A percentile compares a stretch with the other conserved stretches of the same genome.
phyloP scores from a whole-genome alignment of 1,140 invertebrate genomes.

The Dendrolimus punctatus region DNA sequence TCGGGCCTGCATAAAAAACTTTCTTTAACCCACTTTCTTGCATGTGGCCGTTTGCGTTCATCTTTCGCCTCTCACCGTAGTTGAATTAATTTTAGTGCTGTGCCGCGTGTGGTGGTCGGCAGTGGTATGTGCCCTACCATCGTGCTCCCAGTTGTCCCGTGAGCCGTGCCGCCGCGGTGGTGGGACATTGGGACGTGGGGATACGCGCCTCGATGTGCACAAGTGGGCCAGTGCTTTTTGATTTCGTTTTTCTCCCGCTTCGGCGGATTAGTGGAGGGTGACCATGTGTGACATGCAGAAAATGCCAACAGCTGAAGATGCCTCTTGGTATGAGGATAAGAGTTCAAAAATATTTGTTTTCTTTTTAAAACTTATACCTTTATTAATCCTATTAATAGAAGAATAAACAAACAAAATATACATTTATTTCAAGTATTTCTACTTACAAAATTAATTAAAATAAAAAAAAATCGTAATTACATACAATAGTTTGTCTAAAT shows the following conservation, averaged over 20 bases:
- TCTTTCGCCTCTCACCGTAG: slow-evolving; percentile 56
- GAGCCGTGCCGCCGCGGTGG: slow-evolving; percentile 36
- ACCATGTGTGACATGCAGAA: slow-evolving; percentile 66
- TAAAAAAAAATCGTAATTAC: no score
- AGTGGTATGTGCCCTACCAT: slow-evolving; percentile 65
- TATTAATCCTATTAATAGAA: no score
- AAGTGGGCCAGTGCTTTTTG: slow-evolving; percentile 55
- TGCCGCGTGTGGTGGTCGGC: slow-evolving; percentile 49
- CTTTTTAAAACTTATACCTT: no score
- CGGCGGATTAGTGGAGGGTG: slow-evolving; percentile 25
- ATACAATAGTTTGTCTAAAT: no score
- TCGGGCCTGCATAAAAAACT: slow-evolving; percentile 60
- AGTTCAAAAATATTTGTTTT: not conserved
- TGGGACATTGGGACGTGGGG: slow-evolving; percentile 53
- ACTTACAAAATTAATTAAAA: no score
- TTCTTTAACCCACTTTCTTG: slow-evolving; percentile 70
- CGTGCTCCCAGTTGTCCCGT: slow-evolving; percentile 52
- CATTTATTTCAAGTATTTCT: no score
- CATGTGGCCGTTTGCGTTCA: slow-evolving; percentile 41
- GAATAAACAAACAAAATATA: no score
- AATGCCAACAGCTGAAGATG: slow-evolving; percentile 60
- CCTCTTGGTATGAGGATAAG: slow-evolving; percentile 36
- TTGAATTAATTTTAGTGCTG: slow-evolving; percentile 53
- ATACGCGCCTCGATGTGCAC: slow-evolving; percentile 32
- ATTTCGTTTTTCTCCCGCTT: slow-evolving; percentile 41